phyloP scores from a whole-genome alignment of 1,140 invertebrate species.

The Magallana angulata region DNA sequence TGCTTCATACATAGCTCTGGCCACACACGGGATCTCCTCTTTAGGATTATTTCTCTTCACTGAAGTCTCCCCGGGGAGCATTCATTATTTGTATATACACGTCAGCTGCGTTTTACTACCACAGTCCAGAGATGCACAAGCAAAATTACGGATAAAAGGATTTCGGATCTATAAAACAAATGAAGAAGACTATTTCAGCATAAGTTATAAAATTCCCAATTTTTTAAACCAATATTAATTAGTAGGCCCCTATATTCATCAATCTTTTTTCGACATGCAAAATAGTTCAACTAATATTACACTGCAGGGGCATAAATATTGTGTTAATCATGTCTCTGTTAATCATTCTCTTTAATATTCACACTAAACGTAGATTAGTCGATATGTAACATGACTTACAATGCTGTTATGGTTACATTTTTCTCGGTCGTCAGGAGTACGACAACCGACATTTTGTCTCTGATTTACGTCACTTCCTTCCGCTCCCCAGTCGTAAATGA shows the following conservation, averaged over 20 bases:
- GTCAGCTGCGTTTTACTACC: constrained; percentile 17
- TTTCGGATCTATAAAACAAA: constrained; percentile 28
- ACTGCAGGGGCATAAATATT: no score
- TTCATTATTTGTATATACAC: constrained; percentile 37
- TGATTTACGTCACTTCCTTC: constrained; percentile 40
- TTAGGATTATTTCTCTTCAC: no score
- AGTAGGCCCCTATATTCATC: no score
- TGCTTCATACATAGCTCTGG: no score
- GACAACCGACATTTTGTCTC: constrained; percentile 29
- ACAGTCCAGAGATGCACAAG: constrained; percentile 38
- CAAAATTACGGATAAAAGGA: constrained; percentile 27
- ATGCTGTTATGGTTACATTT: constrained; percentile 52
- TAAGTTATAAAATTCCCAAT: no score
- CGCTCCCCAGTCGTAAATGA: constrained; percentile 52
- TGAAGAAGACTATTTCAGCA: no score
- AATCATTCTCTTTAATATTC: neutral
- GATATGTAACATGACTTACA: constrained; percentile 40
- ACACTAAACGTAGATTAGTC: no score
- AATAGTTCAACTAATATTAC: no score
- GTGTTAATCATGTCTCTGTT: no score
- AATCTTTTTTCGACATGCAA: no score
- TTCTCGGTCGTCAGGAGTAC: constrained; percentile 48
- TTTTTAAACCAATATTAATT: no score
- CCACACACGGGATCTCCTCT: no score
- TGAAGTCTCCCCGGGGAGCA: neutral